Conservation (phyloP, 2,888 invertebrate species). For the Sisyra terminalis region DNA sequence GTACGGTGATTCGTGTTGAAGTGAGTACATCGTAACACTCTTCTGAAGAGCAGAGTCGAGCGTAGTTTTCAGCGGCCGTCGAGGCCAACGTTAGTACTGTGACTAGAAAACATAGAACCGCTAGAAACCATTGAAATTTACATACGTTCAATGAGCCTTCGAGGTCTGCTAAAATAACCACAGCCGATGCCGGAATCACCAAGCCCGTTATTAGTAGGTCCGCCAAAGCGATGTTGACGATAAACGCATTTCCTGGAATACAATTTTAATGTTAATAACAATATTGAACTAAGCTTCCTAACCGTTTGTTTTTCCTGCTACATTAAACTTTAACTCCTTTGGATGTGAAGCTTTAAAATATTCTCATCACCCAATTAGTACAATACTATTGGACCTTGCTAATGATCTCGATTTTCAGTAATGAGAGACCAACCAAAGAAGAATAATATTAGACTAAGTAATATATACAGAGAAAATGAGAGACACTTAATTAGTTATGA, state of each 20-base stretch:
- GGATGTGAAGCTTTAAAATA: too few species aligned
- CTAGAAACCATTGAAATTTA: conserved; percentile 46
- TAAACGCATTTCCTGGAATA: conserved; percentile 43
- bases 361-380: too few species aligned
- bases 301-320: too few species aligned
- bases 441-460: too few species aligned
- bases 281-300: too few species aligned
- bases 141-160: conserved; percentile 41
- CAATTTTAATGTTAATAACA: not conserved
- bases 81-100: conserved; percentile 43
- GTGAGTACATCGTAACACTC: conserved; percentile 33
- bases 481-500: too few species aligned
- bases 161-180: conserved; percentile 48
- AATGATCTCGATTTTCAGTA: too few species aligned
- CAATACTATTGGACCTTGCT: too few species aligned
- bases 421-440: too few species aligned
- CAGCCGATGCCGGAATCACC: conserved; percentile 51
- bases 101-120: conserved; percentile 47
- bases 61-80: conserved; percentile 49
- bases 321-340: too few species aligned
- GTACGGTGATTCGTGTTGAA: conserved; percentile 30
- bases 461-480: too few species aligned
- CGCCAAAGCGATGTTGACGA: conserved; percentile 52
- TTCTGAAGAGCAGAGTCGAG: conserved; percentile 38
- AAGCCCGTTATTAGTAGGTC: conserved; percentile 52